Percentiles rank a stretch among this genome's conserved stretches.
Conservation (phyloP, 2,888 invertebrate species). For the Drosophila demipolita region DNA sequence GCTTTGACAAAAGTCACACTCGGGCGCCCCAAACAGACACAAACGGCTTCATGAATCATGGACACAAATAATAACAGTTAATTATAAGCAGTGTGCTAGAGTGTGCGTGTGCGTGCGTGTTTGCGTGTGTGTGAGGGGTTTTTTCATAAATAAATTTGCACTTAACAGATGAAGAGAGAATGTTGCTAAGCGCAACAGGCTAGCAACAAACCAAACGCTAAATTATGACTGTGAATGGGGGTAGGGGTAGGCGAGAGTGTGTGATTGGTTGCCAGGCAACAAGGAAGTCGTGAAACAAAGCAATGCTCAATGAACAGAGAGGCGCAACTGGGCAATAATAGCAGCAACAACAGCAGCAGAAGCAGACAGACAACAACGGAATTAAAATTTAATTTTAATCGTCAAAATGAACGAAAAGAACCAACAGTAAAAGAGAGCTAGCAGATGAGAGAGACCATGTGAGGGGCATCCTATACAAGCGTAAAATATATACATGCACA, state of each 20-base stretch:
- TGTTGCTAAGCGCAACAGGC: constrained; percentile 79
- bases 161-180: constrained; percentile 71
- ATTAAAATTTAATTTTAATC: constrained; percentile 80
- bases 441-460: background rate
- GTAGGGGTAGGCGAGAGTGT: background rate
- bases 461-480: constrained; percentile 22
- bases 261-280: constrained; percentile 56
- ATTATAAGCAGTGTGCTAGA: constrained; percentile 46
- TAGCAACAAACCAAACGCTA: constrained; percentile 43
- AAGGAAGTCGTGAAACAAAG: constrained; percentile 78
- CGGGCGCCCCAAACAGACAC: constrained; percentile 25
- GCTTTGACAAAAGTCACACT: constrained; percentile 54
- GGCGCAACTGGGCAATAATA: constrained; percentile 45
- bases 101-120: constrained; percentile 16
- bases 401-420: constrained; percentile 71
- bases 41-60: constrained; percentile 64
- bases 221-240: background rate
- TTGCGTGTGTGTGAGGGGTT: constrained; percentile 33
- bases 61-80: constrained; percentile 74
- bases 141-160: constrained; percentile 78
- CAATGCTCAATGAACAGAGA: constrained; percentile 60
- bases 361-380: constrained; percentile 54
- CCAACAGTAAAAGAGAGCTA: constrained; percentile 27
- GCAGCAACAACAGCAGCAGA: constrained; percentile 27
- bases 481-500: constrained; percentile 39